Base-by-base conservation (phyloP, 2,113 vertebrate genomes). In the Hippopotamus amphibius region DNA sequence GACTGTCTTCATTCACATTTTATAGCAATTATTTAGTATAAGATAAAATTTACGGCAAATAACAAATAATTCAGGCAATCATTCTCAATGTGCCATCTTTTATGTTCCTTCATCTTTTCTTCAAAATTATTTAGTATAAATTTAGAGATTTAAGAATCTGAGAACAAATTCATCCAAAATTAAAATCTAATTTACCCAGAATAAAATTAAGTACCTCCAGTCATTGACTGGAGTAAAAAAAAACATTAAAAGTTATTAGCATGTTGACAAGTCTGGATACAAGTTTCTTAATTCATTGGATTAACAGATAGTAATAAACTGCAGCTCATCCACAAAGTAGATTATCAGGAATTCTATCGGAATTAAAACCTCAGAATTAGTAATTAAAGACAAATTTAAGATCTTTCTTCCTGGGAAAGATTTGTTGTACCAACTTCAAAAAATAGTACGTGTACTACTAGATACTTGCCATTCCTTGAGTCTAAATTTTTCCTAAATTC, bases 101-200 rank as follows among this genome's bases (percentile, higher is more conserved):
- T 89, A 77, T 50, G 84, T 43, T 57, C 50, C n/a, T 69, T 71
- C n/a, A 76, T 84, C 14, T 26, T 89, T 88, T 69, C 43, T 77
- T 77, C 10, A 46, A 33, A 50, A 80, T 63, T 79, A 86, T 16
- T 89, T 79, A 57, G 8, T 71, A 46, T 84, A 79, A 79, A 50
- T 63, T 55, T 93, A 74, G 19, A 61, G 26, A 28, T 13, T 66
- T 93, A 80, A 16, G 30, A 22, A 41, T 89, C 37, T 95, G 46
- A 48, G 63, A 84, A 92, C 24, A 95, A 63, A 88, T 84, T 92
- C 37, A 95, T 65, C 53, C 43, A 71, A 46, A 83, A 93, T 68
- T 72, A 89, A 79, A 71, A 76, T 83, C 4, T 69, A 88, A 91
- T 68, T 50, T 96, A 61, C 77, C 26, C 13, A 59, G 14, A 93